Conservation (phyloP, 2,113 vertebrate species). For the Mirounga angustirostris region DNA sequence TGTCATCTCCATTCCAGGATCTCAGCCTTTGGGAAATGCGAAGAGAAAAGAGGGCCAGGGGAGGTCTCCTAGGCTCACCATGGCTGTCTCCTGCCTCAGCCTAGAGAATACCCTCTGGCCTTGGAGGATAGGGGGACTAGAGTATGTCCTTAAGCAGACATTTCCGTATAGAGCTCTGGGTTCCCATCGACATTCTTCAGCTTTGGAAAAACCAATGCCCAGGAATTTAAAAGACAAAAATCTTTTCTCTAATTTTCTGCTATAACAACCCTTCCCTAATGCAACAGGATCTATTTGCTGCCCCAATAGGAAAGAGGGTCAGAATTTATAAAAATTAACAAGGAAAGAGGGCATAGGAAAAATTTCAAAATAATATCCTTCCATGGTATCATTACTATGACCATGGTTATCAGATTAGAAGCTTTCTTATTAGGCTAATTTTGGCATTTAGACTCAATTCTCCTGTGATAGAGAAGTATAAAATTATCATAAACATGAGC, state of each 20-base stretch:
- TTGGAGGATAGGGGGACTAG: fast-evolving
- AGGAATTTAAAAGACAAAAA: background rate
- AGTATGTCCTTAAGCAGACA: fast-evolving
- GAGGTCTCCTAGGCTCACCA: background rate
- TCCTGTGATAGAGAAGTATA: background rate
- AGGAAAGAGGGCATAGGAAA: background rate
- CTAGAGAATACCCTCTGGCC: background rate
- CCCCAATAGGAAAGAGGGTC: background rate
- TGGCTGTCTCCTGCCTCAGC: fast-evolving
- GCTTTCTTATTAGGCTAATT: background rate
- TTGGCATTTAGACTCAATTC: background rate
- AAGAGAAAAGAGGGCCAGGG: background rate
- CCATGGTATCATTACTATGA: background rate
- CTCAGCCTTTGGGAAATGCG: background rate
- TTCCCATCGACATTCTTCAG: background rate
- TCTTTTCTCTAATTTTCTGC: background rate
- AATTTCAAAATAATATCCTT: background rate
- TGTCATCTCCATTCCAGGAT: background rate
- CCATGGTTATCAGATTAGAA: background rate
- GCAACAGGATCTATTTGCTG: background rate
- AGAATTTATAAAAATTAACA: background rate
- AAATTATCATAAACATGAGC: background rate
- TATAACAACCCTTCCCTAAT: background rate
- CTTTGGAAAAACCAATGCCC: background rate
- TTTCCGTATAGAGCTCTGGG: background rate